Evolutionary conservation across 1,140 invertebrate species (phyloP).

Genomic region (Pogonognathellus flavescens): DNA sequence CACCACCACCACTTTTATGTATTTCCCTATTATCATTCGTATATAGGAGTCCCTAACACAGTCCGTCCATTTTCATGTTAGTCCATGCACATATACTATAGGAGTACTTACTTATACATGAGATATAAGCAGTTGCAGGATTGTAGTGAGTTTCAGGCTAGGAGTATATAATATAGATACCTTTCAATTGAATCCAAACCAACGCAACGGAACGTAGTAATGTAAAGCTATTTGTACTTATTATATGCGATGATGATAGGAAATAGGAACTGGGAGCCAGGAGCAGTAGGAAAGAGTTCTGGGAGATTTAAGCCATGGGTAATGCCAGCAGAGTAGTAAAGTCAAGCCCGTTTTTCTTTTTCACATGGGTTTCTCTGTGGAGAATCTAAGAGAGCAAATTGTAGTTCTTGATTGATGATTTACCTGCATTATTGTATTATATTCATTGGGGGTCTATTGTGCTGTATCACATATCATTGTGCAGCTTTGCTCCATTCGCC

Average conservation of each 20-base stretch:
- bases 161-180: background rate
- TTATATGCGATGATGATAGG: background rate
- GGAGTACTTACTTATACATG: too few relatives aligned
- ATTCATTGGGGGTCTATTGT: conserved; percentile 6
- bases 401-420: conserved; percentile 48
- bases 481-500: conserved; percentile 9
- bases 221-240: background rate
- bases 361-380: conserved; percentile 9
- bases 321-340: background rate
- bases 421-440: conserved; percentile 50
- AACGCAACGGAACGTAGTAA: background rate
- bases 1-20: background rate
- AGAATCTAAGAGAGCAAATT: conserved; percentile 34
- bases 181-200: conserved; percentile 12
- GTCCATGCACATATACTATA: too few relatives aligned
- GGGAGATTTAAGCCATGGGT: too few relatives aligned
- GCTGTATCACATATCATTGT: conserved; percentile 20
- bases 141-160: too few relatives aligned
- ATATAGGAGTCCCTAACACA: background rate
- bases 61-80: too few relatives aligned
- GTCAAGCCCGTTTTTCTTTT: conserved; percentile 12
- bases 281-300: too few relatives aligned
- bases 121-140: background rate
- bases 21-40: background rate
- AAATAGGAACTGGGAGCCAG: too few relatives aligned